phyloP scores from a whole-genome alignment of 2,113 vertebrate species.

The Pedetes capensis region DNA sequence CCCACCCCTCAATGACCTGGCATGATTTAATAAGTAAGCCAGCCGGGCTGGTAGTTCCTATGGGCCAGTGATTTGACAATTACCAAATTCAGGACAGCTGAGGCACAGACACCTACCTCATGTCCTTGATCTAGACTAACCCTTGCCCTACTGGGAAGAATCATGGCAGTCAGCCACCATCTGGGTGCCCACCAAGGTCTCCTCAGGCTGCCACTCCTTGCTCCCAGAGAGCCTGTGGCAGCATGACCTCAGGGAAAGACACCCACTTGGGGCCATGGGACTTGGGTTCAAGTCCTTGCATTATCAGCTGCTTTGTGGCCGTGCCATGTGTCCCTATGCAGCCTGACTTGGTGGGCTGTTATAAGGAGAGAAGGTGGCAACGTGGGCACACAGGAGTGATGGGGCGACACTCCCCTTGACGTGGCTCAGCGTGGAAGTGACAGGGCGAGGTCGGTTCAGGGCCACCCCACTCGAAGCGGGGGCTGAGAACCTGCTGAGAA shows the following conservation, averaged over 20 bases:
- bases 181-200: too few species aligned
- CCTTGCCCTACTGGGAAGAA: neutral
- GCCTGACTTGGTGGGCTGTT: neutral
- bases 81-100: neutral
- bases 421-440: accelerated
- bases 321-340: neutral
- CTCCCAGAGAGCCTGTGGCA: neutral
- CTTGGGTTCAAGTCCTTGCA: neutral
- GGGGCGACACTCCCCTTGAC: accelerated
- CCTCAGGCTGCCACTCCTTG: neutral
- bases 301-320: too few species aligned
- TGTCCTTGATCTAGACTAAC: neutral
- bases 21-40: neutral
- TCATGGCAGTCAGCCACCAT: accelerated
- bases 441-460: too few species aligned
- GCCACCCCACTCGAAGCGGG: neutral
- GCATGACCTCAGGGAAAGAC: neutral
- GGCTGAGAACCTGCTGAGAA: too few species aligned
- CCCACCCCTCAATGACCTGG: neutral
- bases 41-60: neutral
- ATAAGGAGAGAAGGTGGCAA: neutral
- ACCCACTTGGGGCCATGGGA: accelerated
- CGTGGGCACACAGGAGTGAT: accelerated
- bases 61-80: accelerated
- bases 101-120: neutral